These are phyloP conservation scores for Ptilonorhynchus violaceus DNA, from an alignment of 2,113 vertebrate genomes.

Conservation along the genomic window DNA sequence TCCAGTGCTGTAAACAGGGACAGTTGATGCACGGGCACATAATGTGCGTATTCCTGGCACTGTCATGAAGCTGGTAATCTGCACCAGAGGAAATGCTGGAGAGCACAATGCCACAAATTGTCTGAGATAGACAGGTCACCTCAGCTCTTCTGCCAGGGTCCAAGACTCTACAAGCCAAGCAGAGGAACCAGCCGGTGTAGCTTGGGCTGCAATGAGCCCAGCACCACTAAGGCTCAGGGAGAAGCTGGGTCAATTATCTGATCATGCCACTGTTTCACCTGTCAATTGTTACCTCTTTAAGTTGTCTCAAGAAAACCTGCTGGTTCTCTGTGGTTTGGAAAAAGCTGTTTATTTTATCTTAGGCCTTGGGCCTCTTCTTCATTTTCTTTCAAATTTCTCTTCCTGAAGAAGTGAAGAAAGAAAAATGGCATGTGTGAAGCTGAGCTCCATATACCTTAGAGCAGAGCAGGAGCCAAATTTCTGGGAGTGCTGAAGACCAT, in stretches of 20 bases:
- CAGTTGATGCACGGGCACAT: neutral
- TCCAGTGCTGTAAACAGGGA: neutral
- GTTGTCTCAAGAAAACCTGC: neutral
- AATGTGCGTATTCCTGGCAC: neutral
- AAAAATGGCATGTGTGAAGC: neutral
- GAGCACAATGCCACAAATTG: neutral
- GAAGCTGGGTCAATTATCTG: neutral
- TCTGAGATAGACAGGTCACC: neutral
- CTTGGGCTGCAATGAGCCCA: neutral
- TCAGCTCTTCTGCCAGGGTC: neutral
- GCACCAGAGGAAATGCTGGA: neutral
- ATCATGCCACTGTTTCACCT: neutral
- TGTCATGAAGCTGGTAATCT: neutral
- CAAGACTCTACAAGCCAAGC: neutral
- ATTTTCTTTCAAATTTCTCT: neutral
- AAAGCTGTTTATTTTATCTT: neutral
- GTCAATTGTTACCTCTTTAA: neutral
- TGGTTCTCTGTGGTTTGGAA: neutral
- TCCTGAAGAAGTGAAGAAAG: neutral
- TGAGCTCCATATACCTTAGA: neutral
- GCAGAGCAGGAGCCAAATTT: neutral
- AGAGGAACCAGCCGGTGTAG: neutral
- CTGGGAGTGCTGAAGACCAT: neutral
- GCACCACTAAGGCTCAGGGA: rapidly evolving
- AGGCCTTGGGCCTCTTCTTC: neutral